Base-by-base conservation (phyloP, 2,888 invertebrate genomes). In the Proisotoma minuta region DNA sequence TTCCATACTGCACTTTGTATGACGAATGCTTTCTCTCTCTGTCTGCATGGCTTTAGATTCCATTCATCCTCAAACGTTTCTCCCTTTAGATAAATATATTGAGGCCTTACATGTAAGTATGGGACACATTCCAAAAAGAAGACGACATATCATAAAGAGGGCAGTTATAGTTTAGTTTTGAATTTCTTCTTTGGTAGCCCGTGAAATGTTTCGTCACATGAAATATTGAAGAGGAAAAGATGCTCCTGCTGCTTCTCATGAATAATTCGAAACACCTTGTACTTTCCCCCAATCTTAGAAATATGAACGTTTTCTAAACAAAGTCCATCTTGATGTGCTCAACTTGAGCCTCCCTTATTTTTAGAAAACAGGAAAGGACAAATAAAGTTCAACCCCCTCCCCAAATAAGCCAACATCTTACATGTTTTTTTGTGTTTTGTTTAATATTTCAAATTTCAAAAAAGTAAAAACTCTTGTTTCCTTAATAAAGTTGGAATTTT, bases 181-280 rank as follows among this genome's bases (percentile, higher is more conserved):
- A 47, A 20, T 34, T 34, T 34, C 15, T n/a, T n/a, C n/a, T n/a
- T n/a, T n/a, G n/a, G n/a, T n/a, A n/a, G n/a, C n/a, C n/a, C n/a
- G n/a, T n/a, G n/a, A n/a, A 15, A 15, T 63, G 57, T 65, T 68
- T 65, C 65, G 63, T 70, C 67, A 68, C 70, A 70, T 70, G 68
- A 68, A 70, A 70, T 68, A 70, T 70, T 70, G 65, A 70, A 59
- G 64, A 68, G 64, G 57, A 59, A 65, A 61, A 59, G 54, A 61
- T 48, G 59, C 64, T 64, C 56, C 63, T 61, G 57, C 52, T 51
- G 43, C 57, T 12, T 8, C 63, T 69, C 69, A 69, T 69, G 69
- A 69, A 69, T 69, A 69, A 69, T 69, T 69, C 65, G 61, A 53
- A 56, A 61, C 65, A 67, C 67, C 67, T 69, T 69, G 64, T 63